phyloP scores from a whole-genome alignment of 1,140 invertebrate genomes.

The Bombus balteatus region DNA sequence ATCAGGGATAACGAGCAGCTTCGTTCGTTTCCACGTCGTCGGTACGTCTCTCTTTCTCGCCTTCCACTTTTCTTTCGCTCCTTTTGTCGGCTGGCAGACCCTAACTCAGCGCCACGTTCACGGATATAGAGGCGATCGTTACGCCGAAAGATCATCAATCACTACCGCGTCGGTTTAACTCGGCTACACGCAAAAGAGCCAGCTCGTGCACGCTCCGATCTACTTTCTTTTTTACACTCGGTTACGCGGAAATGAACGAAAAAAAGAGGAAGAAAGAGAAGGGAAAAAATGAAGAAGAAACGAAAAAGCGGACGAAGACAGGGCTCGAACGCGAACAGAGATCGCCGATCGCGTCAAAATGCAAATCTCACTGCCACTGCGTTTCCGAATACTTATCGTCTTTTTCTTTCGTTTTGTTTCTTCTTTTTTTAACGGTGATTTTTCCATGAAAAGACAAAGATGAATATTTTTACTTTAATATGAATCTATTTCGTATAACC shows the following conservation, averaged over 20 bases:
- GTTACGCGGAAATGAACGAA: conserved; percentile 55
- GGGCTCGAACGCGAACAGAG: background rate
- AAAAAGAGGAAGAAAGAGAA: background rate
- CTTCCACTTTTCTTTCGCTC: conserved; percentile 38
- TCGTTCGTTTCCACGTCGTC: conserved; percentile 60
- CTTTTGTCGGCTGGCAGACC: conserved; percentile 37
- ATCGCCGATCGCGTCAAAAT: conserved; percentile 7
- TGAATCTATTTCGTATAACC: too few relatives aligned
- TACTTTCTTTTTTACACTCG: conserved; percentile 65
- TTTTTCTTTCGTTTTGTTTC: background rate
- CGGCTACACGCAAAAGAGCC: conserved; percentile 69
- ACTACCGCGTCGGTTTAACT: conserved; percentile 69
- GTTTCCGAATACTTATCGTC: background rate
- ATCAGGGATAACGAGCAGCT: conserved; percentile 68
- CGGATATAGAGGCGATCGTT: conserved; percentile 71
- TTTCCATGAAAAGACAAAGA: background rate
- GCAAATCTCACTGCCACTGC: background rate
- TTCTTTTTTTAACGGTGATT: background rate
- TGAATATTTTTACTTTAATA: background rate
- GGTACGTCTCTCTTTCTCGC: conserved; percentile 24
- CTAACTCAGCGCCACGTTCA: conserved; percentile 65
- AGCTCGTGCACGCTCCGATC: conserved; percentile 63
- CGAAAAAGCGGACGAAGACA: background rate
- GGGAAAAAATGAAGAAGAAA: background rate
- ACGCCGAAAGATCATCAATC: conserved; percentile 73